Evolutionary conservation across 2,113 vertebrate species (phyloP).

Genomic region (Jacana jacana): DNA sequence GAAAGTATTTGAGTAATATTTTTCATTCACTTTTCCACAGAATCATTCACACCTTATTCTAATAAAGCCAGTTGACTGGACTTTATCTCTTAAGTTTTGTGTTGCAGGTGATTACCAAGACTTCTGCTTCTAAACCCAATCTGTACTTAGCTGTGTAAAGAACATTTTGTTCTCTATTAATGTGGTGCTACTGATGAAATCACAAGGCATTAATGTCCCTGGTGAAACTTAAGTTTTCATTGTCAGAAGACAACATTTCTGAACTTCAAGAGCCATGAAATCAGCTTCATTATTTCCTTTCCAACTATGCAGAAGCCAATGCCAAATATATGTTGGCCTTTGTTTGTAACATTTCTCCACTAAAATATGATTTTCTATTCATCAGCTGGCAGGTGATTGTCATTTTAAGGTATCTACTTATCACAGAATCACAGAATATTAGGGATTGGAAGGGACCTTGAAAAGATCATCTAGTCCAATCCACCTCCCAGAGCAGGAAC

Average conservation of each 20-base stretch:
- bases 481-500: too few species aligned
- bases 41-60: neutral
- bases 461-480: too few species aligned
- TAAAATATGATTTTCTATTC: neutral
- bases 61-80: neutral
- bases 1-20: neutral
- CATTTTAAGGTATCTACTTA: neutral
- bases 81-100: neutral
- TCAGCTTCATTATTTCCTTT: neutral
- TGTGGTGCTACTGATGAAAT: neutral
- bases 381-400: neutral
- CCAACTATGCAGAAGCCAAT: neutral
- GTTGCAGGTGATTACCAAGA: neutral
- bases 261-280: neutral
- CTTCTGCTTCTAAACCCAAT: fast-evolving
- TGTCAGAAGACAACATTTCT: neutral
- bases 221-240: neutral
- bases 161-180: neutral
- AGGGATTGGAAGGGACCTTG: too few species aligned
- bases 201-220: neutral
- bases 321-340: neutral
- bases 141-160: neutral
- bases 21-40: neutral
- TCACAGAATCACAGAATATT: too few species aligned
- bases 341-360: neutral